These are phyloP conservation scores for Pectinophora gossypiella DNA, from an alignment of 1,140 invertebrate genomes.

Conservation along the genomic window DNA sequence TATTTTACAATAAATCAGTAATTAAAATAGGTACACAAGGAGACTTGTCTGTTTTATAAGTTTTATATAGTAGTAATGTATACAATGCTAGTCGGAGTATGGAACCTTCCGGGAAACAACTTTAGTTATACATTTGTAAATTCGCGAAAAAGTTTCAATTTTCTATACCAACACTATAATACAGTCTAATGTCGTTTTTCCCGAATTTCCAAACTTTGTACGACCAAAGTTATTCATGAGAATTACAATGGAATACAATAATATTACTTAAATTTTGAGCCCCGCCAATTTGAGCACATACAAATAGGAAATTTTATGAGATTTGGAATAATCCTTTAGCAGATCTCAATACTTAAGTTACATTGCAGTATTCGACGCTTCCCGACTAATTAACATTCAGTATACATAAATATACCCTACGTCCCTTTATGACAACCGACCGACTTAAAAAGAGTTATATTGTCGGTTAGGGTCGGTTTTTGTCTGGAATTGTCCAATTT, in stretches of 20 bases:
- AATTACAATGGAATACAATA: not conserved
- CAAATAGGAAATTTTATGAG: not conserved
- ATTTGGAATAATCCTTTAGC: not conserved
- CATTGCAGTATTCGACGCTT: not conserved
- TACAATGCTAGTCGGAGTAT: not conserved
- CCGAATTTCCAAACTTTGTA: not conserved
- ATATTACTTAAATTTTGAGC: not conserved
- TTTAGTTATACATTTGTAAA: not conserved
- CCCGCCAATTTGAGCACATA: not conserved
- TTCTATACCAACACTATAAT: not conserved
- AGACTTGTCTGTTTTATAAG: slow-evolving; percentile 3
- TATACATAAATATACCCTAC: no score
- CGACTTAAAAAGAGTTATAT: not conserved
- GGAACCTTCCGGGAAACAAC: not conserved
- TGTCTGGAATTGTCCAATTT: no score
- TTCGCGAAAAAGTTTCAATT: not conserved
- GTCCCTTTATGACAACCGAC: not conserved
- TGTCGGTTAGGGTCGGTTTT: not conserved
- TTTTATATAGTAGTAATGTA: not conserved
- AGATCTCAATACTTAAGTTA: not conserved
- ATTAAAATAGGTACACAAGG: slow-evolving; percentile 31
- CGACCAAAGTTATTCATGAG: not conserved
- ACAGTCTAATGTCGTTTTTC: not conserved
- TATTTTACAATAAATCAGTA: slow-evolving; percentile 46
- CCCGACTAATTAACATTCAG: not conserved